Evolutionary conservation across 2,113 vertebrate species (phyloP), one percentile per base, ranked within the genome.

Genomic region (Tragelaphus strepsiceros): DNA sequence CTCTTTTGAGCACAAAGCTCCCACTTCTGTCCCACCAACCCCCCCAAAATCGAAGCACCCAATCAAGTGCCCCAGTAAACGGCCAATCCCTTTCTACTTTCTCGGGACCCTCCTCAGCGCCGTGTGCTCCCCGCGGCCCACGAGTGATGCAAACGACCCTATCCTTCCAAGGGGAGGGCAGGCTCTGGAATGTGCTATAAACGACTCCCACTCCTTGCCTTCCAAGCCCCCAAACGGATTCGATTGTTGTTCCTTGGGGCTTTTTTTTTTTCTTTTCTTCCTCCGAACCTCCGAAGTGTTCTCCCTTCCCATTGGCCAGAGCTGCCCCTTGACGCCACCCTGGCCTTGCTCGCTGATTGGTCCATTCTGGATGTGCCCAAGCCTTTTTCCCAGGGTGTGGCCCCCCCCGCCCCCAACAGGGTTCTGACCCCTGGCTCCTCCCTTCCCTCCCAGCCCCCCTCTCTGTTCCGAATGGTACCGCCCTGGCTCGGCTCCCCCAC

Each of bases 311-410:
- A 98, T 98, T 98, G 97, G 97, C 90, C 95, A 7, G 96, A 97
- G 81, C 97, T 98, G 96, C 97, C 96, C 97, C 97, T 98, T 98
- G 97, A 98, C 98, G 97, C 98, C 97, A 98, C 98, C 97, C 97
- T 85, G 96, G 97, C 86, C 94, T 97, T 97, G 97, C 90, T 96
- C 56, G 62, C 96, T 98, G 98, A 98, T 98, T 98, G 98, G 98
- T 56, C 95, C 82, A 59, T 88, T 96, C 96, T 97, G 97, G 98
- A 97, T 97, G 96, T 97, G 96, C 97, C 97, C 97, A 98, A 98
- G 97, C 97, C 97, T 98, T 98, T 98, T 98, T 98, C 98, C 98
- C 98, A 98, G 97, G 98, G 98, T 98, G 98, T 98, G 98, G 97
- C 97, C 81, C 95, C 95, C 58, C 77, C 93, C 96, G 6, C 84